Evolutionary conservation across 1,140 invertebrate species (phyloP), one percentile per base, ranked within the genome.

Genomic region (Brachionus sp.): DNA sequence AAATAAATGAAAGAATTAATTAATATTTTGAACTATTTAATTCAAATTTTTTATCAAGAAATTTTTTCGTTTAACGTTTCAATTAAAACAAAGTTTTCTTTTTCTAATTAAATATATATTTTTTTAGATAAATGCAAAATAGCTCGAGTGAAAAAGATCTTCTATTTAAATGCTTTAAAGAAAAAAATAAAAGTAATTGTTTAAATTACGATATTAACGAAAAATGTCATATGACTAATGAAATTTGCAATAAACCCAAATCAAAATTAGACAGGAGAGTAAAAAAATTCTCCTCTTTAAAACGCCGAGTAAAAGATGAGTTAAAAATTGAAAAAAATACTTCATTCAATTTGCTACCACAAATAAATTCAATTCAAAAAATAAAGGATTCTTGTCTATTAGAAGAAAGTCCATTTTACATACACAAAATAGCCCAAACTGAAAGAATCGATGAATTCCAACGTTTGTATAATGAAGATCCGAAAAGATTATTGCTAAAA

Each of bases 371-470:
- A 33, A 33, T 23, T 25, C 50, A 57, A 3, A 80, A 80, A 62
- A 62, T 19, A 5, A 80, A 80, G 13, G 77, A 80, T n/a, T 39
- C 35, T 0, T 80, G 77, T 66, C 33, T 50, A 44, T 29, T 80
- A 23, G 77, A 80, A 80, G 77, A 80, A 23, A 62, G 77, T n/a
- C 77, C 77, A 42, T 80, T 80, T 46, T 80, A 80, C n/a, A 80
- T 80, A 35, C 77, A 80, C n/a, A 80, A 80, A 37, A 66, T 93
- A 6, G 94, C 94, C 2, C 93, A 94, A 86, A 92, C 92, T 85
- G 94, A 94, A 5, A 93, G 94, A 87, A 88, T 94, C 19, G 92
- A 93, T 75, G 93, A 93, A 86, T 93, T 95, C 85, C 91, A 92
- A 86, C 88, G 91, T 0, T 88, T 94, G 2, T 93, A 92, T 86